phyloP scores from a whole-genome alignment of 2,113 vertebrate species.

The Mustelus asterias region DNA sequence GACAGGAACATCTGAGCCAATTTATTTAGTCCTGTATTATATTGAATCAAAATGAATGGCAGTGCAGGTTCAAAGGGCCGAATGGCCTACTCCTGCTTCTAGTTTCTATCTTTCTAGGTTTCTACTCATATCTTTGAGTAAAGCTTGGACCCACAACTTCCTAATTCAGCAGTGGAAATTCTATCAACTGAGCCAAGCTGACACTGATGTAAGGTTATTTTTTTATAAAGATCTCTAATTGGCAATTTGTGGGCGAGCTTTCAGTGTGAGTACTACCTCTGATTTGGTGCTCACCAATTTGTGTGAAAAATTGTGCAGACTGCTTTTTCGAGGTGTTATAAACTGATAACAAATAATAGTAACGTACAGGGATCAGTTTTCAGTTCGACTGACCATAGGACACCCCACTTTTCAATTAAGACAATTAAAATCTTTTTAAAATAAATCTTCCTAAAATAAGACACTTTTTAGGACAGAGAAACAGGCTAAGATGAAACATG shows the following conservation, averaged over 20 bases:
- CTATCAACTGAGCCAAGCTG: no score
- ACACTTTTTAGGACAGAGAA: not conserved
- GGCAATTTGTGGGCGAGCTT: not conserved
- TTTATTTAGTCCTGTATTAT: no score
- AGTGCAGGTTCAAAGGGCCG: no score
- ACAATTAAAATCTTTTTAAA: not conserved
- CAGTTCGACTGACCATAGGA: not conserved
- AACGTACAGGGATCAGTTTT: not conserved
- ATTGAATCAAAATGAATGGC: no score
- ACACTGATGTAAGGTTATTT: no score
- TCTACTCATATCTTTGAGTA: no score
- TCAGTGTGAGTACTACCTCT: not conserved
- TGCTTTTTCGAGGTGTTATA: not conserved
- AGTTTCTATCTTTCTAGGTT: no score
- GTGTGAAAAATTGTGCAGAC: not conserved
- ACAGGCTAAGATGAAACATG: not conserved
- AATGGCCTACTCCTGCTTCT: no score
- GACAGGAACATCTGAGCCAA: no score
- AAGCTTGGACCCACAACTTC: no score
- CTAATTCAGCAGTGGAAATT: no score
- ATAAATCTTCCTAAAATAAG: not conserved
- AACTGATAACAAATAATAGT: not conserved
- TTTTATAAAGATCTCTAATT: not conserved
- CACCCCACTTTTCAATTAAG: not conserved
- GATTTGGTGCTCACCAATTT: not conserved